Conservation (phyloP, 2,797 vertebrate genomes). For the Valencia hispanica region DNA sequence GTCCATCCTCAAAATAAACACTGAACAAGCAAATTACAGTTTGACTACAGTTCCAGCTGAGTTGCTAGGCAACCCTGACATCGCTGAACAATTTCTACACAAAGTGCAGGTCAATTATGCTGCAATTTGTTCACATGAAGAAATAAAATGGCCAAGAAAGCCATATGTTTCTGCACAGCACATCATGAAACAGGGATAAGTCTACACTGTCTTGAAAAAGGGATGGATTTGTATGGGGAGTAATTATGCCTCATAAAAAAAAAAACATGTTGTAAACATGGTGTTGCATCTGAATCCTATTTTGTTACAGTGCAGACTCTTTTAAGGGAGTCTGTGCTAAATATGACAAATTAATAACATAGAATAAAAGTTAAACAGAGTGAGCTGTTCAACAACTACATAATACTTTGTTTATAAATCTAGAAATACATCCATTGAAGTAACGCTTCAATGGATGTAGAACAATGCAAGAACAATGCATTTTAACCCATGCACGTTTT, state of each 20-base stretch:
- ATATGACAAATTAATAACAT: background rate
- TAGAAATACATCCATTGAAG: background rate
- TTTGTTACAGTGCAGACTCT: background rate
- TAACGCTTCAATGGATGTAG: background rate
- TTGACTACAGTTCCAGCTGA: constrained; percentile 64
- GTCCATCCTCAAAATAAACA: constrained; percentile 33
- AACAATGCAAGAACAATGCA: too few relatives aligned
- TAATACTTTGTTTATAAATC: background rate
- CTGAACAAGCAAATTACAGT: constrained; percentile 51
- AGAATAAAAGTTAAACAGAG: background rate
- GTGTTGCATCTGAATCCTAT: too few relatives aligned
- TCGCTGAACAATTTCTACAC: constrained; percentile 61
- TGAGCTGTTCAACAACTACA: background rate
- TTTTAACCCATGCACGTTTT: too few relatives aligned
- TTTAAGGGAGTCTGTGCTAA: background rate
- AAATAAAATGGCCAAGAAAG: constrained; percentile 38
- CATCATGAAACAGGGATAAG: constrained; percentile 3
- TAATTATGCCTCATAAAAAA: background rate
- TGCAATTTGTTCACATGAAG: constrained; percentile 62
- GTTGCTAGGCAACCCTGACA: constrained; percentile 68
- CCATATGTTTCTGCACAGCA: constrained; percentile 11
- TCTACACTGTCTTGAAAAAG: background rate
- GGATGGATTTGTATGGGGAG: background rate
- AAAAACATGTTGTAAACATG: background rate
- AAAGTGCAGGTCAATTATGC: constrained; percentile 70